Conservation (phyloP, 2,888 invertebrate species). For the Quadriops clusia region DNA sequence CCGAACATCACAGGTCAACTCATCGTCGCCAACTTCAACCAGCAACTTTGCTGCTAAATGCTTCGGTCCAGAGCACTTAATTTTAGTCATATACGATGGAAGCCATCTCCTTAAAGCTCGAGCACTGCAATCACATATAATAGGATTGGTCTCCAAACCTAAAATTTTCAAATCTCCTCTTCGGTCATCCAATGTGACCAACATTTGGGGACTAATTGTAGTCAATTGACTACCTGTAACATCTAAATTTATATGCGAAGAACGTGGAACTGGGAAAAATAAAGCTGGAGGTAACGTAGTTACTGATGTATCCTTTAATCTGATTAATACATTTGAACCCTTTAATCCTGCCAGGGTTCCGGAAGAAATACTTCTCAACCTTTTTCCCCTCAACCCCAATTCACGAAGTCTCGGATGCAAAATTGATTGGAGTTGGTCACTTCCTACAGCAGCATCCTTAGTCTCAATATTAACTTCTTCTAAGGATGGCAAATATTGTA, state of each 20-base stretch:
- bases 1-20: constrained; percentile 63
- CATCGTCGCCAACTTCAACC: constrained; percentile 67
- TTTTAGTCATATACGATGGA: constrained; percentile 48
- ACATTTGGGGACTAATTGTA: constrained; percentile 63
- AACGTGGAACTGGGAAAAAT: constrained; percentile 77
- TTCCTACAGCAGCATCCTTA: constrained; percentile 69
- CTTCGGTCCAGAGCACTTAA: constrained; percentile 55
- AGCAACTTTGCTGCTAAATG: constrained; percentile 56
- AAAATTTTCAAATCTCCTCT: constrained; percentile 60
- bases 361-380: constrained; percentile 66
- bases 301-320: constrained; percentile 70
- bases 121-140: constrained; percentile 76
- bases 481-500: constrained; percentile 61
- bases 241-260: constrained; percentile 67
- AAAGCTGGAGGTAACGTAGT: constrained; percentile 66
- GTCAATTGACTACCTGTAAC: constrained; percentile 66
- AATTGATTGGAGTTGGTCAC: constrained; percentile 67
- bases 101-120: constrained; percentile 71
- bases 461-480: constrained; percentile 74
- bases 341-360: constrained; percentile 75
- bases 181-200: constrained; percentile 72
- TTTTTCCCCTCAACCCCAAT: constrained; percentile 61
- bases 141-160: constrained; percentile 69
- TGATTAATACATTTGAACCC: constrained; percentile 56
- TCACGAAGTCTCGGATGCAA: constrained; percentile 67